phyloP scores from a whole-genome alignment of 2,113 vertebrate species.

The Colaptes auratus region DNA sequence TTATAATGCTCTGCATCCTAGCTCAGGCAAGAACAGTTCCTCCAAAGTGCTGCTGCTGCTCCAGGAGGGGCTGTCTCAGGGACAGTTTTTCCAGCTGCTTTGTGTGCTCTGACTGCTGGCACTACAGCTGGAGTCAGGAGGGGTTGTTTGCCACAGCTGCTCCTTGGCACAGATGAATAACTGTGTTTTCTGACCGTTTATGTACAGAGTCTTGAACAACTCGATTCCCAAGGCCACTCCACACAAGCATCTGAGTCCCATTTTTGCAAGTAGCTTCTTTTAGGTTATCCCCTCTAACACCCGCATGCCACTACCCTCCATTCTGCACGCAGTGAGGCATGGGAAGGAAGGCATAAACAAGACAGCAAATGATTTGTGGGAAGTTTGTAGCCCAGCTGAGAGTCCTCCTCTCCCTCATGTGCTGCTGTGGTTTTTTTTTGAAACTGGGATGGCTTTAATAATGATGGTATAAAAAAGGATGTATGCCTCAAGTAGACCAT shows the following conservation, averaged over 20 bases:
- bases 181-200: accelerated
- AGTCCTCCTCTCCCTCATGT: background rate
- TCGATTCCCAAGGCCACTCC: background rate
- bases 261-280: background rate
- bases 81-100: background rate
- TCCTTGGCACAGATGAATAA: background rate
- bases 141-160: background rate
- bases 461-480: background rate
- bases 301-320: background rate
- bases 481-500: background rate
- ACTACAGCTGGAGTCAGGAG: background rate
- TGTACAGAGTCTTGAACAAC: accelerated
- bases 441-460: background rate
- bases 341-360: background rate
- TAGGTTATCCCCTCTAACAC: background rate
- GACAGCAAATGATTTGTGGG: background rate
- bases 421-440: background rate
- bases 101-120: accelerated
- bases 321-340: accelerated
- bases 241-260: accelerated
- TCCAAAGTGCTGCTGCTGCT: background rate
- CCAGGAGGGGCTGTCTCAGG: background rate
- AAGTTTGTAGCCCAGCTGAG: background rate
- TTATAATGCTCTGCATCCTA: accelerated
- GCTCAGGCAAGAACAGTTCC: background rate